phyloP scores from a whole-genome alignment of 2,888 invertebrate species.

The Agrotis segetum region DNA sequence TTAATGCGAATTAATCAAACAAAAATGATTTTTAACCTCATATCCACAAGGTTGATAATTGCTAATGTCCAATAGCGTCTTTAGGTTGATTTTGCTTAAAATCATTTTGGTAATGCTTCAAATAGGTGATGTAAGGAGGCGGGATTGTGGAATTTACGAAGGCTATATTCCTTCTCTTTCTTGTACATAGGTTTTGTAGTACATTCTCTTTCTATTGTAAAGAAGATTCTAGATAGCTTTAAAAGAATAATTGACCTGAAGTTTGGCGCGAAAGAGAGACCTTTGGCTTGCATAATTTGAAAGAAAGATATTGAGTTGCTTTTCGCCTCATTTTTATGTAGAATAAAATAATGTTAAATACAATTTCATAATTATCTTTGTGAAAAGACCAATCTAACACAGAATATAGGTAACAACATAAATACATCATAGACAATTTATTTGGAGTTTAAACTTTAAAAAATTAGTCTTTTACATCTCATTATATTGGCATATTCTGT shows the following conservation, averaged over 20 bases:
- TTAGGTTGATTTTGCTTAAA: conserved; percentile 14
- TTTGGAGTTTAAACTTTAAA: conserved; percentile 37
- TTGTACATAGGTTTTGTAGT: not conserved
- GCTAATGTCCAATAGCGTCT: conserved; percentile 40
- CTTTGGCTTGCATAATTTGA: conserved; percentile 1
- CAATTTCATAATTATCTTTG: conserved; percentile 22
- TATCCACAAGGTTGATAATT: conserved; percentile 28
- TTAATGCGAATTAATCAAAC: conserved; percentile 32
- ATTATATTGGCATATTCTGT: conserved; percentile 25
- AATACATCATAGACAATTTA: conserved; percentile 28
- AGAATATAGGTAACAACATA: conserved; percentile 39
- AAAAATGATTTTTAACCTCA: conserved; percentile 23
- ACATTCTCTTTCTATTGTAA: not conserved
- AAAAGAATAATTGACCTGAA: conserved; percentile 7
- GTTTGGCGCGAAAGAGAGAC: not conserved
- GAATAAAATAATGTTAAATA: not conserved
- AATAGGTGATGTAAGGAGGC: conserved; percentile 34
- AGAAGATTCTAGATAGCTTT: not conserved
- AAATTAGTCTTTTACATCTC: conserved; percentile 54
- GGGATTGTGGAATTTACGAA: conserved; percentile 2
- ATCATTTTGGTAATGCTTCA: conserved; percentile 46
- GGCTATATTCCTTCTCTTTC: conserved; percentile 12
- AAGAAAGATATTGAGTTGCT: conserved; percentile 11
- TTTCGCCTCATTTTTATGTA: not conserved
- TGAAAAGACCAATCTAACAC: conserved; percentile 30